Conservation (phyloP, 1,140 invertebrate genomes). For the Hylaeus volcanicus region DNA sequence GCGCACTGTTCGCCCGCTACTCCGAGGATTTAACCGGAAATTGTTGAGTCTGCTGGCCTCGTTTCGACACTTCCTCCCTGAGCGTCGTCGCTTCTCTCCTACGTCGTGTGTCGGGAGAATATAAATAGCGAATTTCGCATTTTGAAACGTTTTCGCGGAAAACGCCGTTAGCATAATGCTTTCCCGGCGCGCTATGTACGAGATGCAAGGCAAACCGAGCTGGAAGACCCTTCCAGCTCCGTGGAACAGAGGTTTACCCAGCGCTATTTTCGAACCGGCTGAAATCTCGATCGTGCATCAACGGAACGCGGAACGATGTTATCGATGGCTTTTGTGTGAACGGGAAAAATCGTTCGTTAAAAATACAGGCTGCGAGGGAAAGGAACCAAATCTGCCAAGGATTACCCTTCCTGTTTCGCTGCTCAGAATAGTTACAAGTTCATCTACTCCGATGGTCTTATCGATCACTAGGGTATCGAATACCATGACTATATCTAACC, state of each 20-base stretch:
- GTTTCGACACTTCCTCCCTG: slow-evolving; percentile 12
- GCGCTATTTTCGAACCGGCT: background rate
- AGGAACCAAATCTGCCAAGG: too few species aligned
- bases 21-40: background rate
- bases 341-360: background rate
- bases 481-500: too few species aligned
- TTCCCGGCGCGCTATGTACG: background rate
- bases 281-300: slow-evolving; percentile 1
- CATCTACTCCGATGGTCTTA: too few species aligned
- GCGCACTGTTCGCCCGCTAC: slow-evolving; percentile 31
- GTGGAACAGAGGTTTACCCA: background rate
- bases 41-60: slow-evolving; percentile 8
- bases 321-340: background rate
- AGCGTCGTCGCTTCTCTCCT: slow-evolving; percentile 40
- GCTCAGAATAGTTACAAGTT: too few species aligned
- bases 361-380: background rate
- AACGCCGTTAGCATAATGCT: slow-evolving; percentile 65
- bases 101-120: slow-evolving; percentile 59
- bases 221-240: background rate
- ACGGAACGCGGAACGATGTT: background rate
- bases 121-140: slow-evolving; percentile 71
- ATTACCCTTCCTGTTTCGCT: too few species aligned
- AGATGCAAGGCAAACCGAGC: slow-evolving; percentile 29
- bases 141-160: slow-evolving; percentile 48
- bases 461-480: too few species aligned